Percentiles rank a stretch among this genome's conserved stretches.
Conservation (phyloP, 2,797 vertebrate genomes). For the Rhinophrynus dorsalis region DNA sequence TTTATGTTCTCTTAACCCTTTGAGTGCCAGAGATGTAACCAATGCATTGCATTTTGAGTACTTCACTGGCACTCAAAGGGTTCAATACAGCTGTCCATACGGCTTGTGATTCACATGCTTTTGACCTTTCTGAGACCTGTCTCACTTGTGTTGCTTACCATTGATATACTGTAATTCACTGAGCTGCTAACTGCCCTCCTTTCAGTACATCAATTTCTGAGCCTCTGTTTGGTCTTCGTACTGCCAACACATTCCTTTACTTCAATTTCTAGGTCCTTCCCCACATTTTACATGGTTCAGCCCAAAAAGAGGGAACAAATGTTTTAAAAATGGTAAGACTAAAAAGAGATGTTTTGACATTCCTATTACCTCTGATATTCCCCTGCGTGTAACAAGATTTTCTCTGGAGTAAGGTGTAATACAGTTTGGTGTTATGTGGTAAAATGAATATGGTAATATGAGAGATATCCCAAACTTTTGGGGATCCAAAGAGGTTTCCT, state of each 20-base stretch:
- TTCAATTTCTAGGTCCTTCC: slow-evolving; percentile 18
- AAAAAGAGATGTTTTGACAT: slow-evolving; percentile 7
- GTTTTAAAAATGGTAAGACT: neutral
- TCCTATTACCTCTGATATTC: neutral
- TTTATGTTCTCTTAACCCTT: no score
- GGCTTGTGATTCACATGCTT: neutral
- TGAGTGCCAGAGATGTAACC: no score
- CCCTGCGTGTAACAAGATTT: neutral
- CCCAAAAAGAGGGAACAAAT: slow-evolving; percentile 2
- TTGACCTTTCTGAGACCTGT: neutral
- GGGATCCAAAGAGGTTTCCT: no score
- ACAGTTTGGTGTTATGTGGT: no score
- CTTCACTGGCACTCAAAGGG: no score
- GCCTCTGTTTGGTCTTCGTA: slow-evolving; percentile 11
- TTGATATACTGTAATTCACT: neutral
- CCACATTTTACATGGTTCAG: neutral
- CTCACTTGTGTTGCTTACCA: no score
- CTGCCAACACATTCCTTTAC: slow-evolving; percentile 33
- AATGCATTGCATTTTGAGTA: no score
- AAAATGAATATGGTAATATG: no score
- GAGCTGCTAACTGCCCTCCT: neutral
- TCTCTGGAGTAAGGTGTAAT: neutral
- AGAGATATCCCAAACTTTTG: no score
- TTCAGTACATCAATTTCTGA: slow-evolving; percentile 3
- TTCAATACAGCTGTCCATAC: neutral